Evolutionary conservation across 1,140 invertebrate species (phyloP).

Genomic region (Zaprionus capensis): DNA sequence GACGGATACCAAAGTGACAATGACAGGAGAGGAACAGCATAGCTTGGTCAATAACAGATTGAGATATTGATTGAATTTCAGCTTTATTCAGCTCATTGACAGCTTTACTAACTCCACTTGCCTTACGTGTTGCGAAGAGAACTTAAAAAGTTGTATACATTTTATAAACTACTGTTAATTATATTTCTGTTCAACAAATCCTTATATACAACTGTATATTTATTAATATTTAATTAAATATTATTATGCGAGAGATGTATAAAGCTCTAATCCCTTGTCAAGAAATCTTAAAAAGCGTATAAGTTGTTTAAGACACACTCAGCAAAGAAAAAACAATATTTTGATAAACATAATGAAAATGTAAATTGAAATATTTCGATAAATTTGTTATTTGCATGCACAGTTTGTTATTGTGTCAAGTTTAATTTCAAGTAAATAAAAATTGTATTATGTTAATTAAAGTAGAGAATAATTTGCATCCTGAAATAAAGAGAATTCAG

Average conservation of each 20-base stretch:
- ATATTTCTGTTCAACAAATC: too few species aligned
- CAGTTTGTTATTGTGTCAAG: neutral
- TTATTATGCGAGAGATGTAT: too few species aligned
- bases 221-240: too few species aligned
- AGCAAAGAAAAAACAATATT: too few species aligned
- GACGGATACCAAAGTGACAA: conserved; percentile 35
- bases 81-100: conserved; percentile 31
- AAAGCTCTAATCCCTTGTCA: too few species aligned
- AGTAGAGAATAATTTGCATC: too few species aligned
- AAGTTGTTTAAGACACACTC: too few species aligned
- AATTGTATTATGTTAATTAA: neutral
- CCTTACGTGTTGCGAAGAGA: conserved; percentile 14
- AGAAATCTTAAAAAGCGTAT: too few species aligned
- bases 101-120: neutral
- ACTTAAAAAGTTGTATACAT: conserved; percentile 31
- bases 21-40: neutral
- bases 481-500: neutral
- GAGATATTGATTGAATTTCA: conserved; percentile 68
- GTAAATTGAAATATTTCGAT: neutral
- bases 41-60: conserved; percentile 37
- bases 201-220: too few species aligned
- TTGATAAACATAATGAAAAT: neutral
- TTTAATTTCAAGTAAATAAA: neutral
- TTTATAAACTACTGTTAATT: conserved; percentile 16
- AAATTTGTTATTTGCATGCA: neutral